Conservation (phyloP, 1,140 invertebrate species). For the Mylabris phalerata region DNA sequence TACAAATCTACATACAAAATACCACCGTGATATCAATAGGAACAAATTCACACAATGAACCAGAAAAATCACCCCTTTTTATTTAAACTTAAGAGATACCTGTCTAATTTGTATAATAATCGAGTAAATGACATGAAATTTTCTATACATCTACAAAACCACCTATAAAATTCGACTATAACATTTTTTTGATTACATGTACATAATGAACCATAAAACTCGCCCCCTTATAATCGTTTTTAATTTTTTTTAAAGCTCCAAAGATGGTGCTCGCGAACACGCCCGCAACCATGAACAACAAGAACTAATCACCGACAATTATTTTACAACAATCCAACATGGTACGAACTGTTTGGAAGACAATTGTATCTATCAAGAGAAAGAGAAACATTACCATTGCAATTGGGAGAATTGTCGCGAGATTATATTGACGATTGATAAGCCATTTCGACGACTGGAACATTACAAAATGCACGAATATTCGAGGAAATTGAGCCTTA, state of each 20-base stretch:
- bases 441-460: conserved; percentile 77
- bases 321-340: conserved; percentile 59
- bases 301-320: conserved; percentile 74
- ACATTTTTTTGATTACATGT: background rate
- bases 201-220: background rate
- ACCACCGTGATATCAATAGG: too few relatives aligned
- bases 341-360: conserved; percentile 52
- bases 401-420: conserved; percentile 81
- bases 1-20: too few relatives aligned
- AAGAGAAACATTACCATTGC: conserved; percentile 84
- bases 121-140: too few relatives aligned
- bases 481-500: conserved; percentile 49
- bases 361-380: conserved; percentile 67
- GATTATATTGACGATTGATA: conserved; percentile 73
- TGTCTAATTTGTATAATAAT: too few relatives aligned
- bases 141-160: too few relatives aligned
- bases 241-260: conserved; percentile 48
- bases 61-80: too few relatives aligned
- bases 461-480: conserved; percentile 83
- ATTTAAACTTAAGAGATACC: too few relatives aligned
- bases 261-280: conserved; percentile 76
- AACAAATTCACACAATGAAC: too few relatives aligned
- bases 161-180: background rate
- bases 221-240: background rate
- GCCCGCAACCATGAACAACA: conserved; percentile 81